A percentile compares a stretch with the other conserved stretches of the same genome.
phyloP scores from a whole-genome alignment of 2,888 invertebrate species.

The Calameuta pallipes region DNA sequence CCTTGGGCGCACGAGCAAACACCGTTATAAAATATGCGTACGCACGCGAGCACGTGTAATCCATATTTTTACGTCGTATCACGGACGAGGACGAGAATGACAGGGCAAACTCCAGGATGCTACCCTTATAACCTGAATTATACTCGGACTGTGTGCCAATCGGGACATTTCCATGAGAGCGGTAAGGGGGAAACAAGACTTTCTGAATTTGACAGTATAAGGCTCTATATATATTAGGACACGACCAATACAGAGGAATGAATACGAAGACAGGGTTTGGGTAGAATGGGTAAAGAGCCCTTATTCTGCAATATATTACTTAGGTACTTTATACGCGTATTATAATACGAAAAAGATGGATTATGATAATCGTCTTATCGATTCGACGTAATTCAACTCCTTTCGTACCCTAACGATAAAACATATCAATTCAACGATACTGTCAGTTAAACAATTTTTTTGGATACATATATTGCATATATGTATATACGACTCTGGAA shows the following conservation, averaged over 20 bases:
- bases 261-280: not conserved
- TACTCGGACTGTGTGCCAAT: not conserved
- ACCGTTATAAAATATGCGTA: conserved; percentile 8
- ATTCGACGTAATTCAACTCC: not conserved
- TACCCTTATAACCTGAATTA: not conserved
- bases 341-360: no score
- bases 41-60: conserved; percentile 13
- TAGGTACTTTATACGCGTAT: no score
- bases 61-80: conserved; percentile 5
- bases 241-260: not conserved
- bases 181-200: not conserved
- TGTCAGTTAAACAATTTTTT: not conserved
- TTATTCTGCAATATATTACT: no score
- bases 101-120: not conserved
- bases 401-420: not conserved
- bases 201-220: not conserved
- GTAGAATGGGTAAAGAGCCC: not conserved
- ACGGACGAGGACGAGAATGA: not conserved
- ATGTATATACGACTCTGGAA: not conserved
- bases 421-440: not conserved
- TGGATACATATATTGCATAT: not conserved
- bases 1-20: conserved; percentile 16
- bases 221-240: not conserved
- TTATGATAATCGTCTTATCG: not conserved
- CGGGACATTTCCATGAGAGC: not conserved